Evolutionary conservation across 2,113 vertebrate species (phyloP), one percentile per base, ranked within the genome.

Genomic region (Nesoenas mayeri): DNA sequence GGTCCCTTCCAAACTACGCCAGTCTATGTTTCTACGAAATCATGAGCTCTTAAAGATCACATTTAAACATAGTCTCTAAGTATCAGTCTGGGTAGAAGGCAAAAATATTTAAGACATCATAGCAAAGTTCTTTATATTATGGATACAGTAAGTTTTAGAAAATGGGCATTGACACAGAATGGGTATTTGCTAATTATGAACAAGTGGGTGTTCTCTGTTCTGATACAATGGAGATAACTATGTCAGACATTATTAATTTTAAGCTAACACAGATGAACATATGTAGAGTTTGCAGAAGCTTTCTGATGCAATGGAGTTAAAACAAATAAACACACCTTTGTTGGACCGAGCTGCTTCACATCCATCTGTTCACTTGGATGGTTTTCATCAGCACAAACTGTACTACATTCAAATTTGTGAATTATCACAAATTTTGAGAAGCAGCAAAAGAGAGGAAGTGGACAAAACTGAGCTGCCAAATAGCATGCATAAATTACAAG

Each of bases 241-340:
- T n/a, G 51, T 88, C 67, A 84, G 50, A 79, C 64, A 69, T 1
- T 24, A 77, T 22, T 73, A 20, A n/a, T 89, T 88, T 64, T 79
- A 72, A 91, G 24, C 18, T 88, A 57, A 53, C 53, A 72, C 19
- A 70, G 44, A 73, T 79, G 38, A 85, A 69, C 58, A 65, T 48
- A 77, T 32, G 50, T 3, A 77, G 44, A 71, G 48, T 50, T 88
- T 73, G 58, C n/a, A 82, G 66, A 85, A 90, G 28, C 38, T 14
- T 65, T 65, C 67, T 69, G 74, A 88, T 25, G 24, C 31, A 79
- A 32, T 20, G 22, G 19, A 83, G 40, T 77, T 73, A 77, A 90
- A 94, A 71, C 60, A 87, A 89, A 95, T 42, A 92, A 94, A 94
- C 38, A 32, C 69, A 83, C 89, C 86, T 94, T 80, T 83, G 47